Percentiles rank a stretch among this genome's conserved stretches.
Conservation (phyloP, 2,113 vertebrate species). For the Arenaria interpres region DNA sequence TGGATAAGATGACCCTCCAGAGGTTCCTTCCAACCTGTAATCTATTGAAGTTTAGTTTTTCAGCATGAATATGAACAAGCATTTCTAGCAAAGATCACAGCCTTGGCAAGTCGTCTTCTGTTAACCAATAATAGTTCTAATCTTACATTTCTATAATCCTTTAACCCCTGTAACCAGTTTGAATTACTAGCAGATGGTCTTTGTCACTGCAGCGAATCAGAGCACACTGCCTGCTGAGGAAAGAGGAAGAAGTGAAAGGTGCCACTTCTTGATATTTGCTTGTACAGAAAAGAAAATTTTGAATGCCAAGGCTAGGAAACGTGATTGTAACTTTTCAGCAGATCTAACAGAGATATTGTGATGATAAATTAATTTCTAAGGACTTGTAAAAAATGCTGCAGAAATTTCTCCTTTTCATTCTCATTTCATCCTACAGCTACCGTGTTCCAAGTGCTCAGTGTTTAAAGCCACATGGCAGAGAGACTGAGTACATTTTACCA, state of each 20-base stretch:
- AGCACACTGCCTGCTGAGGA: neutral
- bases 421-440: neutral
- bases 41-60: slow-evolving; percentile 17
- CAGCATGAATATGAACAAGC: neutral
- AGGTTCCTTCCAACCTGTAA: neutral
- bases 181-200: neutral
- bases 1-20: neutral
- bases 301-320: neutral
- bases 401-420: neutral
- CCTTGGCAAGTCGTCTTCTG: neutral
- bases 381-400: neutral
- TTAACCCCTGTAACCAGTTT: neutral
- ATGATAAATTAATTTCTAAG: neutral
- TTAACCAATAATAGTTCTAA: neutral
- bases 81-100: neutral
- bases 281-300: neutral
- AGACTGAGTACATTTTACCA: neutral
- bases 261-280: neutral
- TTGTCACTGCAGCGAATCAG: neutral
- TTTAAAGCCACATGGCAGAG: neutral
- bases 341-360: neutral
- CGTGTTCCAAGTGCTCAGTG: neutral
- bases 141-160: neutral
- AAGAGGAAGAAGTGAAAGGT: neutral
- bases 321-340: neutral